These are phyloP conservation scores for Paramuricea clavata DNA, from an alignment of 92 coral and sea anemone species.

Conservation along the genomic window DNA sequence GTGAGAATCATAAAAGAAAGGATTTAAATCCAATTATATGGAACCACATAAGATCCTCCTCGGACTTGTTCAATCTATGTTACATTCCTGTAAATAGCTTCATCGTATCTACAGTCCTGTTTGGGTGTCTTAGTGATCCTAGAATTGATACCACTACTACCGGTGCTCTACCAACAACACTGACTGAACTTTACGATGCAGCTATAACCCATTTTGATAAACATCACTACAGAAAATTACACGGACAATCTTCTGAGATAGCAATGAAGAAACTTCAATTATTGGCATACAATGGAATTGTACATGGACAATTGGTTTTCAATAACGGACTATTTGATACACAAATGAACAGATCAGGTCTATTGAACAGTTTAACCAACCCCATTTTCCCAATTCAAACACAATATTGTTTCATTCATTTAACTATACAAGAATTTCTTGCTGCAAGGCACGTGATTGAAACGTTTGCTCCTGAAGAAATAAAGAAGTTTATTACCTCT, in stretches of 20 bases:
- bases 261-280: not conserved
- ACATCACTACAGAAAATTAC: not conserved
- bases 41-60: slow-evolving; percentile 44
- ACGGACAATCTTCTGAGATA: not conserved
- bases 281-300: not conserved
- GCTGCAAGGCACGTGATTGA: slow-evolving; percentile 19
- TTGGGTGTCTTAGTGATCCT: not conserved
- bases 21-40: slow-evolving; percentile 2
- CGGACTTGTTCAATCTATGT: slow-evolving; percentile 55
- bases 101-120: slow-evolving; percentile 45
- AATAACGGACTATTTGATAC: not conserved
- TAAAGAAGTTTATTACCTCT: not conserved
- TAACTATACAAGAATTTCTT: slow-evolving; percentile 33
- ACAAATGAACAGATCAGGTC: not conserved
- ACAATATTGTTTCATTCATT: not conserved
- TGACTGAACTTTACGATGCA: slow-evolving; percentile 5
- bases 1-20: not conserved
- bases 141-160: not conserved
- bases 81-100: slow-evolving; percentile 72
- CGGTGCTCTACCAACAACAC: slow-evolving; percentile 9
- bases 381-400: not conserved
- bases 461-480: not conserved
- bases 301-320: not conserved
- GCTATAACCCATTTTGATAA: not conserved
- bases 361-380: not conserved